These are phyloP conservation scores for Agelas oroides DNA, from an alignment of 37 sponge, comb jelly and placozoan genomes.

Conservation along the genomic window DNA sequence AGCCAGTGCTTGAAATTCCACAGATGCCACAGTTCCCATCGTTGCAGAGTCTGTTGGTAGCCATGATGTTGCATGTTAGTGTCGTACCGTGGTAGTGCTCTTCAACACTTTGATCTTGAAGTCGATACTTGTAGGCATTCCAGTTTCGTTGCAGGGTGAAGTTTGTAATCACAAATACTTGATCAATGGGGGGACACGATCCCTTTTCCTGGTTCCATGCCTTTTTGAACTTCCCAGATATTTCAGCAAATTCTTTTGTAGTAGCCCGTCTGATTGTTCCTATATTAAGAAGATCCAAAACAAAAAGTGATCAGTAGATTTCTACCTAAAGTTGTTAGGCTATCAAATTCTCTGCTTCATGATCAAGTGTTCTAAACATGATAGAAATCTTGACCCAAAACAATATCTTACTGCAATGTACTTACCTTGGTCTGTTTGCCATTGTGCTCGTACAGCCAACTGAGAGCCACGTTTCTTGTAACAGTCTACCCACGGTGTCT, in stretches of 20 bases:
- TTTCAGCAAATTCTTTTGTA: background rate
- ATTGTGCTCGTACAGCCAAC: too few species aligned
- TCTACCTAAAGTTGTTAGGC: too few species aligned
- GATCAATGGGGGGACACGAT: constrained; percentile 30
- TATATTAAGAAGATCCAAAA: too few species aligned
- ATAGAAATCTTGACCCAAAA: too few species aligned
- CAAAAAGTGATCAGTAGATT: too few species aligned
- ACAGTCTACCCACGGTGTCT: too few species aligned
- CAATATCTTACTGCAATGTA: too few species aligned
- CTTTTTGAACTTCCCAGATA: constrained; percentile 21
- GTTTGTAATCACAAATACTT: constrained; percentile 20
- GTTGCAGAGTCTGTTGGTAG: constrained; percentile 39
- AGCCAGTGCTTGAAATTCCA: constrained; percentile 64
- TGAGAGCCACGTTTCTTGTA: too few species aligned
- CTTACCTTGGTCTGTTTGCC: too few species aligned
- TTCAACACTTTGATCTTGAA: constrained; percentile 30
- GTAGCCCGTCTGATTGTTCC: background rate
- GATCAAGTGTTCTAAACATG: too few species aligned
- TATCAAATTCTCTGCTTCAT: too few species aligned
- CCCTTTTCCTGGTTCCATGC: constrained; percentile 40
- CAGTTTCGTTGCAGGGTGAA: constrained; percentile 15
- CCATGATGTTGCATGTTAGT: constrained; percentile 67
- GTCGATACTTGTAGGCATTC: background rate
- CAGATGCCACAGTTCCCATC: constrained; percentile 73
- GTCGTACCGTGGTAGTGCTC: constrained; percentile 79